Percentiles rank a stretch among this genome's conserved stretches.
Evolutionary conservation across 1,140 invertebrate species (phyloP).

Genomic region (Mycetomoellerius zeteki): DNA sequence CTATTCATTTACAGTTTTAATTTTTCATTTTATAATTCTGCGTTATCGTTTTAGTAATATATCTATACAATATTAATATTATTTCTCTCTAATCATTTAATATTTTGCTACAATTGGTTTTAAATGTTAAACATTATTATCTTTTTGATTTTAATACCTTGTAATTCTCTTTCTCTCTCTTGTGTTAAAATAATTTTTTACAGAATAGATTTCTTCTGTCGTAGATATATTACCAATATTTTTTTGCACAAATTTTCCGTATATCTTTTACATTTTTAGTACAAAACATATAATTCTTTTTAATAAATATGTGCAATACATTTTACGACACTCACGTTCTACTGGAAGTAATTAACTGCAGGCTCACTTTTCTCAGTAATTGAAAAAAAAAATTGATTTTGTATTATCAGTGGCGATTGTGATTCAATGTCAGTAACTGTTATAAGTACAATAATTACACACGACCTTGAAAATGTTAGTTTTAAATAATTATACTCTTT

Average conservation of each 20-base stretch:
- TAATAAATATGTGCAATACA: neutral
- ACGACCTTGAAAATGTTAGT: neutral
- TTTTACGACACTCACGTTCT: neutral
- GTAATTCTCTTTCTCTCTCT: too few species aligned
- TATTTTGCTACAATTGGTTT: neutral
- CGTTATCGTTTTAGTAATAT: neutral
- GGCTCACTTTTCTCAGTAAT: constrained; percentile 1
- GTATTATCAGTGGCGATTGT: neutral
- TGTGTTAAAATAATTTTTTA: neutral
- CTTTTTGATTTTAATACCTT: neutral
- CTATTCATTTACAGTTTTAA: neutral
- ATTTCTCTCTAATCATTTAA: neutral
- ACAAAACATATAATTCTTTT: neutral
- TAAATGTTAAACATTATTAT: neutral
- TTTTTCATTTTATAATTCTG: neutral
- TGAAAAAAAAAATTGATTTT: constrained; percentile 27
- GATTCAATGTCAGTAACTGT: neutral
- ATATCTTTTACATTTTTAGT: neutral
- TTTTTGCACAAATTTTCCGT: neutral
- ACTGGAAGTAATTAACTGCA: constrained; percentile 27
- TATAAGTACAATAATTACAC: neutral
- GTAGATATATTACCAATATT: neutral
- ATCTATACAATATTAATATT: neutral
- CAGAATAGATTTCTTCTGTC: neutral
- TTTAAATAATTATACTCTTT: neutral